Percentiles rank a stretch among this genome's conserved stretches.
Conservation (phyloP, 1,140 invertebrate species). For the Lucilia cuprina region DNA sequence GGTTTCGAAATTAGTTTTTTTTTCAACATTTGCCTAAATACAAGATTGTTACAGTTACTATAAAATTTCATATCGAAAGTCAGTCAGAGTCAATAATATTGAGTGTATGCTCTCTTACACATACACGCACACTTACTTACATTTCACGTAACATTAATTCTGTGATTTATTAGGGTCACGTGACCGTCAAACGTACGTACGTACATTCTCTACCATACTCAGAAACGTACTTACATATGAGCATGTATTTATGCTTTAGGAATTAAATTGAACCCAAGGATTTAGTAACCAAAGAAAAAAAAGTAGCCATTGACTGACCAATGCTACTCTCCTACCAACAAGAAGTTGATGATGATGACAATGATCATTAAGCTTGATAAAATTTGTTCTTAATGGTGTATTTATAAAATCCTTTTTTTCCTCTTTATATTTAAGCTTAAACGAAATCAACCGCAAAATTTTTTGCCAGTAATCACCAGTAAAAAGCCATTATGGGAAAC, state of each 20-base stretch:
- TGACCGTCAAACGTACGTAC: constrained; percentile 50
- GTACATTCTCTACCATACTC: background rate
- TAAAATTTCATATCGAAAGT: constrained; percentile 21
- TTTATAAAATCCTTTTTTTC: background rate
- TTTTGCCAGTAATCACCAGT: constrained; percentile 24
- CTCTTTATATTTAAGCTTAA: background rate
- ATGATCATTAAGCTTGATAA: background rate
- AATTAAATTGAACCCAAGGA: background rate
- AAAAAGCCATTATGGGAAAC: constrained; percentile 27
- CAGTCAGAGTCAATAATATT: background rate
- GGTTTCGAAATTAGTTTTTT: background rate
- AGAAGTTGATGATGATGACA: background rate
- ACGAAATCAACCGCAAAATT: constrained; percentile 22
- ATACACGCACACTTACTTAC: constrained; percentile 31
- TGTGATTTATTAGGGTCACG: constrained; percentile 64
- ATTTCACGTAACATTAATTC: constrained; percentile 64
- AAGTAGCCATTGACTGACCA: constrained; percentile 6
- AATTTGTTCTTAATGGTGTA: no score
- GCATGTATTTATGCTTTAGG: background rate
- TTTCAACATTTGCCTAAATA: background rate
- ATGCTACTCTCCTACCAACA: background rate
- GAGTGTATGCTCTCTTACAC: background rate
- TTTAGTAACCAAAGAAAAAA: background rate
- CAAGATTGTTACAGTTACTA: background rate
- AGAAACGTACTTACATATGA: constrained; percentile 39